Evolutionary conservation across 2,113 vertebrate species (phyloP), one percentile per base, ranked within the genome.

Genomic region (Oryzias javanicus): DNA sequence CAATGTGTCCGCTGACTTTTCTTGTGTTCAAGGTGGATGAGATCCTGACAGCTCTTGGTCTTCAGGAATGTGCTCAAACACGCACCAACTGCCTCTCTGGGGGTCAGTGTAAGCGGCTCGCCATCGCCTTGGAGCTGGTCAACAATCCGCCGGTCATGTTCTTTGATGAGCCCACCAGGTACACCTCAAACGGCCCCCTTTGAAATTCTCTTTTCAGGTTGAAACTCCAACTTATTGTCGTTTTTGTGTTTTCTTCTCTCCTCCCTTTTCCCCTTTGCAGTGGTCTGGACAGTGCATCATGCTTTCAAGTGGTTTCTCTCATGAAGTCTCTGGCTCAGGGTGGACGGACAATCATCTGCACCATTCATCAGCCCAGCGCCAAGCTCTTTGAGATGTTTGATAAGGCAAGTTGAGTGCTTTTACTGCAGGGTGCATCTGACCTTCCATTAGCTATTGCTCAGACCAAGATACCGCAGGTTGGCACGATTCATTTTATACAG

Each of bases 321-420:
- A 92, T 99, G 94, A 94, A 92, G 67, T 98, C 96, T 52, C 87
- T 99, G 90, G 97, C 97, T 56, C 95, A 92, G 74, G 97, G 97
- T 0, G 97, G 97, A 42, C 92, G 97, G 57, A 99, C 97, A 50
- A 95, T 99, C 87, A 98, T 99, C 89, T 99, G 97, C 85, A 98
- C 97, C 84, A 98, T 99, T 88, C 97, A 99, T 88, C 97, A 99
- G 90, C 97, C 97, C 82, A 99, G 97, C 47, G 97, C 96, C 82
- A 98, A 96, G 90, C 95, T 99, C 79, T 99, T 99, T 49, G 97
- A 99, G 89, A 95, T 97, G 95, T 99, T 99, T n/a, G 95, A 99
- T 90, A 98, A 99, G 95, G 97, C 98, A 83, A 65, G 42, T 51
- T 42, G 35, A 79, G 66, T 73, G 58, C 70, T 52, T 49, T 24